Evolutionary conservation across 2,797 vertebrate species (phyloP), one percentile per base, ranked within the genome.

Genomic region (Premnoplex brunnescens): DNA sequence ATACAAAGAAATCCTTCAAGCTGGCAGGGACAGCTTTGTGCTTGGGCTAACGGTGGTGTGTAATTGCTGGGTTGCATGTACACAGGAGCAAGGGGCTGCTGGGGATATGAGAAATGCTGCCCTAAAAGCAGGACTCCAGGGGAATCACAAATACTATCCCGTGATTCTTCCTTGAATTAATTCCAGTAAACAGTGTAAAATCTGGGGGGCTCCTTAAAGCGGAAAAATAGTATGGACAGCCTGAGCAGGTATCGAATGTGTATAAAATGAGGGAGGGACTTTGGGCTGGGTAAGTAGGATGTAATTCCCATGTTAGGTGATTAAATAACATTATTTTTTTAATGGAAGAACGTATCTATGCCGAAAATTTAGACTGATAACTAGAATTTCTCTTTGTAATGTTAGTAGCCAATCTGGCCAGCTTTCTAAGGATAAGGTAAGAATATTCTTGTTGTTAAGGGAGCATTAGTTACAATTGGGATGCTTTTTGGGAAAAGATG

Each of bases 191-290:
- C 12, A 4, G 9, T 12, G 5, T 51, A 8, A 51, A 60, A 55
- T 39, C 4, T 10, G 13, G 12, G 2, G 5, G 43, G 28, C 63
- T 79, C 10, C 15, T 20, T 48, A 0, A 56, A 14, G 5, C 26
- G 26, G 23, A 51, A 28, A 30, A 75, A 4, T 1, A n/a, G 8
- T 6, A 37, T 1, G 39, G 28, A 19, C 23, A n/a, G 26, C 4
- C 12, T 2, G 26, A 76, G 54, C 54, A 51, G 24, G 8, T 52
- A 21, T 22, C 14, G 23, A 14, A 15, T 34, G 67, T 28, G 16
- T n/a, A 10, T 78, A 3, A 27, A 48, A 8, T 48, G 23, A 52
- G 21, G 17, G 23, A 52, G 21, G 14, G 32, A 3, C 17, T 67
- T 83, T 4, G 3, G 44, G 20, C 7, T 27, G 63, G 44, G 8